Base-by-base conservation (phyloP, 2,888 invertebrate genomes). In the Andrena praecox region DNA sequence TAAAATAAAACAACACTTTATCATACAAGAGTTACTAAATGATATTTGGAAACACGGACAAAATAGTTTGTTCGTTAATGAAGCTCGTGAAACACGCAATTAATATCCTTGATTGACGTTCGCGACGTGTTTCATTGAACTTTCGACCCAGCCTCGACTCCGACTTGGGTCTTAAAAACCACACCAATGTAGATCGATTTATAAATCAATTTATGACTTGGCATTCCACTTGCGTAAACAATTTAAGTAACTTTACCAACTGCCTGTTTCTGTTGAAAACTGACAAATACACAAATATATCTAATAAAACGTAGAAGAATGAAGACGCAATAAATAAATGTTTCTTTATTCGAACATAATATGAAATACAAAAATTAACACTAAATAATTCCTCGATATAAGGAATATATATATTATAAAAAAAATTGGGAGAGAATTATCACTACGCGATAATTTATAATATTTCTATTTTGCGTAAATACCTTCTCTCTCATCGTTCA, bases 51-150 rank as follows among this genome's bases (percentile, higher is more conserved):
- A 63, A 68, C 29, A 64, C 2, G 10, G 24, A 42, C 12, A 3
- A 54, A 48, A 63, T 27, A 42, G n/a, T 48, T 1, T 3, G 8
- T 66, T 16, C 29, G 0, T 33, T 75, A 54, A 72, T 82, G 48
- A 54, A 60, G n/a, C 42, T 64, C 59, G 24, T 27, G 27, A 76
- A 60, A 52, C 42, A 16, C 8, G 27, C 54, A 66, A 72, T 82
- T 80, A 74, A 48, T 66, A 31, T 33, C 50, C 52, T 52, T n/a
- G 52, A 70, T 78, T 67, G 73, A 62, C 35, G 66, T 73, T 69
- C 69, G 54, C 50, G 70, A 78, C 66, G 50, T 33, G 20, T 59
- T 68, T 69, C 35, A 52, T 81, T 81, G 64, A 73, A 69, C 73
- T 62, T n/a, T 8, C 31, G 73, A 73, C 42, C 31, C 56, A 81